Percentiles rank a stretch among this genome's conserved stretches.
Evolutionary conservation across 2,797 vertebrate genomes (phyloP).

Genomic region (Leptoclinus maculatus): DNA sequence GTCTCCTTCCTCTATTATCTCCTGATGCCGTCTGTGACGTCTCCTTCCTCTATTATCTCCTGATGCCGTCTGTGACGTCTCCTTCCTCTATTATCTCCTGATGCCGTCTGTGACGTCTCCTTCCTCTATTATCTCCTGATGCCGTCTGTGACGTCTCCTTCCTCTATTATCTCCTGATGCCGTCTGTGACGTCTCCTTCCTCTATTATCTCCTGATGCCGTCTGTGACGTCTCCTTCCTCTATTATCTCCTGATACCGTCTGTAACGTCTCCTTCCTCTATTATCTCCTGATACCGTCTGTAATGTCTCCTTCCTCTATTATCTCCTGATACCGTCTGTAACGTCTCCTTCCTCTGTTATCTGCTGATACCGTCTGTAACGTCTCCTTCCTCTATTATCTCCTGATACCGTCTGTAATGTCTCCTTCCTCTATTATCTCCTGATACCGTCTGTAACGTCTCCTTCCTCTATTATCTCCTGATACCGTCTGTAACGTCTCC

Average conservation of each 20-base stretch:
- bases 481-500: slow-evolving; percentile 23
- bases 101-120: slow-evolving; percentile 23
- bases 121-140: slow-evolving; percentile 22
- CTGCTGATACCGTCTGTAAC: slow-evolving; percentile 24
- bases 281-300: slow-evolving; percentile 24
- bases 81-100: slow-evolving; percentile 11
- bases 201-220: slow-evolving; percentile 7
- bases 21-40: slow-evolving; percentile 18
- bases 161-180: slow-evolving; percentile 6
- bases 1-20: slow-evolving; percentile 14
- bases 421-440: slow-evolving; percentile 13
- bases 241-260: slow-evolving; percentile 17
- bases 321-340: slow-evolving; percentile 21
- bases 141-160: slow-evolving; percentile 25
- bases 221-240: slow-evolving; percentile 25
- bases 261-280: slow-evolving; percentile 23
- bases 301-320: slow-evolving; percentile 19
- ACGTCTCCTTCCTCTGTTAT: slow-evolving; percentile 21
- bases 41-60: slow-evolving; percentile 13
- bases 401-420: slow-evolving; percentile 24
- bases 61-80: slow-evolving; percentile 24
- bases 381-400: slow-evolving; percentile 17
- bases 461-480: slow-evolving; percentile 11
- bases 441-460: slow-evolving; percentile 24
- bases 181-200: slow-evolving; percentile 25